These are phyloP conservation scores for Agrochola lota DNA, from an alignment of 2,888 invertebrate genomes.

Conservation along the genomic window DNA sequence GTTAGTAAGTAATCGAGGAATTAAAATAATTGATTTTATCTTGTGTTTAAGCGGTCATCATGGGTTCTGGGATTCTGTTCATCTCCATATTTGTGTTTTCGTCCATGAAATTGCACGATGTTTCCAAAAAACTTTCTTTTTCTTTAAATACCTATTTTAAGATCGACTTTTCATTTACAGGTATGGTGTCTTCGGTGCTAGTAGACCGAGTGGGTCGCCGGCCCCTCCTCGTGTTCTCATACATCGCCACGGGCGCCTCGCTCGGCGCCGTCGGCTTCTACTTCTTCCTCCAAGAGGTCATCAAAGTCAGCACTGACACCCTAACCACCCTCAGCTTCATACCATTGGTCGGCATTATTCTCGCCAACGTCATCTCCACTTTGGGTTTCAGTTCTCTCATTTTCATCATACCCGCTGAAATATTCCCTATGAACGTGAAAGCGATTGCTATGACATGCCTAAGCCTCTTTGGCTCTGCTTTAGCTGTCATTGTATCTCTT, in stretches of 20 bases:
- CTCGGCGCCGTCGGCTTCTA: conserved; percentile 75
- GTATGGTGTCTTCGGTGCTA: conserved; percentile 72
- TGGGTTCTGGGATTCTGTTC: not conserved
- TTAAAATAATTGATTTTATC: too few species aligned
- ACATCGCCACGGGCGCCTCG: conserved; percentile 73
- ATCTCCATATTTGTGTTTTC: not conserved
- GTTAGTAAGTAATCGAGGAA: conserved; percentile 69
- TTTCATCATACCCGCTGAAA: conserved; percentile 86
- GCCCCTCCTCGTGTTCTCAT: conserved; percentile 81
- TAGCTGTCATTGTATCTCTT: conserved; percentile 85
- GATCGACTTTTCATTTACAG: conserved; percentile 63
- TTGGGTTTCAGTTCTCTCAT: conserved; percentile 85
- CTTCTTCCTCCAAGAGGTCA: conserved; percentile 74
- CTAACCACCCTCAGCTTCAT: conserved; percentile 70
- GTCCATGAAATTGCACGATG: not conserved
- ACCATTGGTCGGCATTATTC: conserved; percentile 80
- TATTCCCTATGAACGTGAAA: conserved; percentile 89
- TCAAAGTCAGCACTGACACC: conserved; percentile 40
- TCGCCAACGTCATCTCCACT: conserved; percentile 73
- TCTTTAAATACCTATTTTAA: conserved; percentile 1
- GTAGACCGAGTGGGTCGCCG: conserved; percentile 80
- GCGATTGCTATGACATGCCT: conserved; percentile 86
- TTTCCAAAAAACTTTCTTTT: not conserved
- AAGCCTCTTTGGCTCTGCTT: conserved; percentile 81
- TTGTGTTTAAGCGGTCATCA: too few species aligned